Percentiles rank a stretch among this genome's conserved stretches.
Conservation (phyloP, 2,113 vertebrate genomes). For the Myocastor coypus region DNA sequence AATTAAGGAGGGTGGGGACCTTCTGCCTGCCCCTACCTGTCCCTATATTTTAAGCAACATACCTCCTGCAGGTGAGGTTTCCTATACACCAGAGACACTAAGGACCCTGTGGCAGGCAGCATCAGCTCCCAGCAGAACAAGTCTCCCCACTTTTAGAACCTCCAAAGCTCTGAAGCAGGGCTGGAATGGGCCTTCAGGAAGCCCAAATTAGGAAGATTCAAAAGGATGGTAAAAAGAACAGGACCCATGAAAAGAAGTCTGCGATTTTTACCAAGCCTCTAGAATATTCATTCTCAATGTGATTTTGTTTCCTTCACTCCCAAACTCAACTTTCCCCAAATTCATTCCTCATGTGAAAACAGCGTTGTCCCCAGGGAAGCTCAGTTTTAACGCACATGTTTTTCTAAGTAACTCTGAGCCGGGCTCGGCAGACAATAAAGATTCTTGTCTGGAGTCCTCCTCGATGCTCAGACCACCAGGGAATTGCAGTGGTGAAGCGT, state of each 20-base stretch:
- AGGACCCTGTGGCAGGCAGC: not conserved
- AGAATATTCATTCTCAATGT: conserved; percentile 58
- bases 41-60: not conserved
- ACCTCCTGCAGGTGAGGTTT: not conserved
- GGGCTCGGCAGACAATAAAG: conserved; percentile 75
- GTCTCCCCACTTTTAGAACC: not conserved
- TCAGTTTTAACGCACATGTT: conserved; percentile 58
- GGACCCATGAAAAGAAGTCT: conserved; percentile 32
- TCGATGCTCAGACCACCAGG: conserved; percentile 55
- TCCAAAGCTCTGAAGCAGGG: not conserved
- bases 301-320: conserved; percentile 60
- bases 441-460: conserved; percentile 66
- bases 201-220: not conserved
- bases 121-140: not conserved
- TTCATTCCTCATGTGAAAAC: conserved; percentile 73
- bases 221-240: conserved; percentile 53
- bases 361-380: conserved; percentile 67
- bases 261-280: conserved; percentile 56
- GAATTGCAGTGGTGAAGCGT: conserved; percentile 46
- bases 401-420: conserved; percentile 66
- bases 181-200: not conserved
- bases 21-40: not conserved
- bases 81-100: not conserved
- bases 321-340: conserved; percentile 63
- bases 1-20: not conserved